Percentiles rank a stretch among this genome's conserved stretches.
These are phyloP conservation scores for Coracopsis vasa DNA, from an alignment of 2,113 vertebrate genomes.

Conservation along the genomic window DNA sequence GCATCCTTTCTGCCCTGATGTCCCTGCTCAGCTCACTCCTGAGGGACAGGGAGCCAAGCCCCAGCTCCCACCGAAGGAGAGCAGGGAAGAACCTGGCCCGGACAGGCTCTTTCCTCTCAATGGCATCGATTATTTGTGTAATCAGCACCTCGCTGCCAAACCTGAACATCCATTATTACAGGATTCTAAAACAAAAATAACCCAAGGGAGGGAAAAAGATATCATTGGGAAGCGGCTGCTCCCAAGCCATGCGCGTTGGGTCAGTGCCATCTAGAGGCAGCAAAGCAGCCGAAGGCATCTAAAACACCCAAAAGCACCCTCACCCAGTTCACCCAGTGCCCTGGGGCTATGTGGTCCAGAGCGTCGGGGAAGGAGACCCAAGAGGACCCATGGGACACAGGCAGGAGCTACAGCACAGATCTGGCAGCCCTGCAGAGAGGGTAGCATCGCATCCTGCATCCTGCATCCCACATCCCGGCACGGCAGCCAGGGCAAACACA, in stretches of 20 bases:
- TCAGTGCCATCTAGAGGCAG: conserved; percentile 70
- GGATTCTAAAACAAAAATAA: conserved; percentile 60
- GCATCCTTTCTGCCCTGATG: not conserved
- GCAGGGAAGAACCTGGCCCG: not conserved
- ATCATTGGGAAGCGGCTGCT: not conserved
- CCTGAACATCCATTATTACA: conserved; percentile 53
- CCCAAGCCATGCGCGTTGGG: not conserved
- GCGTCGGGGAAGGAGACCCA: fast-evolving
- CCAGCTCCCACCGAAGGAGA: not conserved
- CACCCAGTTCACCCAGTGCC: not conserved
- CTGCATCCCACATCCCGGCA: not conserved
- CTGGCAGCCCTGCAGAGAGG: not conserved
- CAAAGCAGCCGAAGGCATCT: not conserved
- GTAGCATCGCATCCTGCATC: not conserved
- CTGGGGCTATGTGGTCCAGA: fast-evolving
- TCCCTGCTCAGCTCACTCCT: not conserved
- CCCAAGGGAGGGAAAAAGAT: not conserved
- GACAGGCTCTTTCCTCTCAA: not conserved
- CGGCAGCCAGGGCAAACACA: fast-evolving
- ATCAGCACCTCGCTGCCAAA: conserved; percentile 40
- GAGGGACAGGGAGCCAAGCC: fast-evolving
- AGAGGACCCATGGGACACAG: fast-evolving
- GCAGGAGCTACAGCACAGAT: fast-evolving
- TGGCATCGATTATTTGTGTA: conserved; percentile 45
- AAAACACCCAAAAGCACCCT: not conserved